Conservation (phyloP, 1,140 invertebrate species). For the Stegodyphus mimosarum region DNA sequence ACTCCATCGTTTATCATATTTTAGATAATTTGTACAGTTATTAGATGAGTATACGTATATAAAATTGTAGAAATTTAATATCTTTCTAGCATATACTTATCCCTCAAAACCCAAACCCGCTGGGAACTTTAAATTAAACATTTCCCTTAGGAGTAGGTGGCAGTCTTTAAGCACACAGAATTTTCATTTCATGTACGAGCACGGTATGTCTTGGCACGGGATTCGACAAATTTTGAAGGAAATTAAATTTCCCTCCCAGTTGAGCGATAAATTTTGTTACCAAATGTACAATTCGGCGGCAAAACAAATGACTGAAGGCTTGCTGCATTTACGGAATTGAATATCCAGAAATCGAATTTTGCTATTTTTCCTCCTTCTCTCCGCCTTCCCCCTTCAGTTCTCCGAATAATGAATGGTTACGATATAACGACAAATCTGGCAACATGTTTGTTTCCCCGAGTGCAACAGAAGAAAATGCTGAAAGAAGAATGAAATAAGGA, state of each 20-base stretch:
- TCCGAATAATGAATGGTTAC: slow-evolving; percentile 54
- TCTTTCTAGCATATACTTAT: no score
- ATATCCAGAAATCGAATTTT: slow-evolving; percentile 56
- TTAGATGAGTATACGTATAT: no score
- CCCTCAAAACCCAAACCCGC: no score
- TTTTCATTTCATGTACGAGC: no score
- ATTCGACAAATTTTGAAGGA: no score
- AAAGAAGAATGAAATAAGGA: neutral
- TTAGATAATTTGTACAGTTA: no score
- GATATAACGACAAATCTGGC: slow-evolving; percentile 59
- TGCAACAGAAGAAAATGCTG: neutral
- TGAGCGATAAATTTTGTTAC: slow-evolving; percentile 43
- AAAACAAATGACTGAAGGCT: slow-evolving; percentile 50
- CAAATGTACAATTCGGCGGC: slow-evolving; percentile 8
- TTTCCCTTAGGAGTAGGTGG: no score
- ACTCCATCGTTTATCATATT: no score
- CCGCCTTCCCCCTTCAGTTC: slow-evolving; percentile 3
- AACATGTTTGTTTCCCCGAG: slow-evolving; percentile 47
- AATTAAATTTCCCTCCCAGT: slow-evolving; percentile 6
- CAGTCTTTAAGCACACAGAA: no score
- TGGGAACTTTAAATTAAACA: no score
- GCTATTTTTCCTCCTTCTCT: slow-evolving; percentile 1
- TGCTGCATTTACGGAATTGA: slow-evolving; percentile 55
- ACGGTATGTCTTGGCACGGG: no score
- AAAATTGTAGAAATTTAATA: no score